These are phyloP conservation scores for Rhadinocentrus ornatus DNA, from an alignment of 2,797 vertebrate species.

Conservation along the genomic window DNA sequence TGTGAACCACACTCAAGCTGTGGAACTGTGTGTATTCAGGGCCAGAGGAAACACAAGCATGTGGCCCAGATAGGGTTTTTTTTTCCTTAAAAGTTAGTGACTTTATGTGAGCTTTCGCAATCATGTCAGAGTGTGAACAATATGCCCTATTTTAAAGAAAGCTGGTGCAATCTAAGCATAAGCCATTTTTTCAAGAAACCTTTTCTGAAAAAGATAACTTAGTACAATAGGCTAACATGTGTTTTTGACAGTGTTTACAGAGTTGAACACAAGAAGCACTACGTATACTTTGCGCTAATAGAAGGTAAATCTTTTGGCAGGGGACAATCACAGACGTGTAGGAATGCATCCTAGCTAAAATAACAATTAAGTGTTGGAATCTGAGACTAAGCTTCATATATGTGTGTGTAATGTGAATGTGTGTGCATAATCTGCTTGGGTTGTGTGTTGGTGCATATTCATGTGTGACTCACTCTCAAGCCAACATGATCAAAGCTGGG, in stretches of 20 bases:
- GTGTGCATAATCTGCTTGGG: constrained; percentile 43
- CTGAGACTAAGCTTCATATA: constrained; percentile 17
- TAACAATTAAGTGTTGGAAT: constrained; percentile 7
- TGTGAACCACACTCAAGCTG: no score
- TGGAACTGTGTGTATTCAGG: no score
- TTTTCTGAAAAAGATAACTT: background rate
- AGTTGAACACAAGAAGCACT: background rate
- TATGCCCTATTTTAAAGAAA: constrained; percentile 3
- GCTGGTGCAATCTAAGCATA: background rate
- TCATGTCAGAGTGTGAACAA: constrained; percentile 15
- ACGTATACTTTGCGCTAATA: constrained; percentile 4
- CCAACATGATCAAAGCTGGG: constrained; percentile 69
- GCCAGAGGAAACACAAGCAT: no score
- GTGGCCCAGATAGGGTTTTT: background rate
- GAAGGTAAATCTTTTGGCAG: background rate
- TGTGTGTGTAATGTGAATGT: constrained; percentile 23
- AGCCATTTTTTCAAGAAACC: constrained; percentile 2
- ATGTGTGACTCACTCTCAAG: constrained; percentile 65
- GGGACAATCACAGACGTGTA: constrained; percentile 21
- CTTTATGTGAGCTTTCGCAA: constrained; percentile 14
- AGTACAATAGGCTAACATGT: background rate
- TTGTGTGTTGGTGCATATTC: constrained; percentile 22
- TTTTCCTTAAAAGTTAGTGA: background rate
- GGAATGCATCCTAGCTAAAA: constrained; percentile 24
- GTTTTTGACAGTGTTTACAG: constrained; percentile 8